These are phyloP conservation scores for Neogobius melanostomus DNA, from an alignment of 2,113 vertebrate species.

Conservation along the genomic window DNA sequence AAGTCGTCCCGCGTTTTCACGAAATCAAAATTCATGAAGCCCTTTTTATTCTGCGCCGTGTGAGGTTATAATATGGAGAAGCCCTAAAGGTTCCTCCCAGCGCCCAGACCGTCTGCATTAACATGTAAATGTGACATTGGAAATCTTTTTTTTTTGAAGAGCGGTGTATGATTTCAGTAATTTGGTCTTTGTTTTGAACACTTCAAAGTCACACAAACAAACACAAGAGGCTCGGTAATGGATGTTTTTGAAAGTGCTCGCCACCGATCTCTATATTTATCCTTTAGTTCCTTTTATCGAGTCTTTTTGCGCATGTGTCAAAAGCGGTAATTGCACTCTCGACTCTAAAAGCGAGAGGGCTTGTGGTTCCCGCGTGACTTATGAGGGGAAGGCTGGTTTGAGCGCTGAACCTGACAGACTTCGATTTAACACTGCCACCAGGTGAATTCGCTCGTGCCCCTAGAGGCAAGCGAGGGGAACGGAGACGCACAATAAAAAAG, in stretches of 20 bases:
- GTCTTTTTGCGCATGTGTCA: neutral
- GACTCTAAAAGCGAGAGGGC: neutral
- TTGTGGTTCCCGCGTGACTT: neutral
- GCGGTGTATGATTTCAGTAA: neutral
- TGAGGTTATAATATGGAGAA: constrained; percentile 22
- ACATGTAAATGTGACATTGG: constrained; percentile 45
- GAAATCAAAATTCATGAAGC: constrained; percentile 24
- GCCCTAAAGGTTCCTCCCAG: constrained; percentile 51
- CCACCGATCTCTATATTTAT: neutral
- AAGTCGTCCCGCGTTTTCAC: neutral
- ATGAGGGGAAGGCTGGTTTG: neutral
- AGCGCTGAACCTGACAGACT: neutral
- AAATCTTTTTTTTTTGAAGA: neutral
- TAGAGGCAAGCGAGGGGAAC: neutral
- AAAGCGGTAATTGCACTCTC: constrained; percentile 2
- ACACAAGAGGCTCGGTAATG: neutral
- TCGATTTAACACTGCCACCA: constrained; percentile 2
- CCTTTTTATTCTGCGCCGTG: constrained; percentile 6
- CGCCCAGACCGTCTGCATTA: neutral
- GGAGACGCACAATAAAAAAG: constrained; percentile 1
- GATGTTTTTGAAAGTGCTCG: neutral
- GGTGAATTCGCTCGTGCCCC: neutral
- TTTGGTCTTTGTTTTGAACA: neutral
- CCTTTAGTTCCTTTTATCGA: neutral
- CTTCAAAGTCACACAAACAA: neutral